These are phyloP conservation scores for Pyrocoelia pectoralis DNA, from an alignment of 2,888 invertebrate species.

Conservation along the genomic window DNA sequence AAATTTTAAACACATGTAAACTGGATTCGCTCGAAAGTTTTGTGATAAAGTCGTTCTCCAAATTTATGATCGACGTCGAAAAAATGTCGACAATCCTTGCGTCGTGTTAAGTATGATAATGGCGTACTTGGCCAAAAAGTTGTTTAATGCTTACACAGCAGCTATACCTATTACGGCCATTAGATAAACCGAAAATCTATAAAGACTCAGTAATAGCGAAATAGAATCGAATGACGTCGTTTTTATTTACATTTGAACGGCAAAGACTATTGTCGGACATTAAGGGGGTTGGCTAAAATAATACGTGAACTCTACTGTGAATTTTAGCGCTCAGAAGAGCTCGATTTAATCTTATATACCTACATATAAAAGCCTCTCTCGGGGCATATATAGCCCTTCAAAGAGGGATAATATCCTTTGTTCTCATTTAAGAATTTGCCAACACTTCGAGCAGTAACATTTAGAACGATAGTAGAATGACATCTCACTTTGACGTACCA, in stretches of 20 bases:
- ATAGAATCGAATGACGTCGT: neutral
- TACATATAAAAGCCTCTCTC: constrained; percentile 6
- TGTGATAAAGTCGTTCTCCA: no score
- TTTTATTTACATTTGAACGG: neutral
- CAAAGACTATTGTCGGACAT: constrained; percentile 2
- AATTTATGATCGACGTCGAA: no score
- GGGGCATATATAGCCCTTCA: constrained; percentile 10
- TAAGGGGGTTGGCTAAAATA: constrained; percentile 9
- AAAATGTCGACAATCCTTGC: no score
- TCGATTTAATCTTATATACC: constrained; percentile 11
- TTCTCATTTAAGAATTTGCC: constrained; percentile 12
- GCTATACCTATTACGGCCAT: no score
- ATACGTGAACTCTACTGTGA: neutral
- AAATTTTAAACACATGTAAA: neutral
- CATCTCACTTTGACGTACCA: neutral
- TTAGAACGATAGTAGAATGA: neutral
- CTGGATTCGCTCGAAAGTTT: neutral
- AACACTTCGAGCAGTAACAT: constrained; percentile 10
- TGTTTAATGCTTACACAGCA: no score
- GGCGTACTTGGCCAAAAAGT: no score
- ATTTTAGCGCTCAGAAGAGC: constrained; percentile 7
- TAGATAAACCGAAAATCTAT: neutral
- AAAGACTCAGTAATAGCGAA: neutral
- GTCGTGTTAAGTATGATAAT: no score
- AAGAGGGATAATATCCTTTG: constrained; percentile 10